phyloP scores from a whole-genome alignment of 2,113 vertebrate genomes.

The Chunga burmeisteri region DNA sequence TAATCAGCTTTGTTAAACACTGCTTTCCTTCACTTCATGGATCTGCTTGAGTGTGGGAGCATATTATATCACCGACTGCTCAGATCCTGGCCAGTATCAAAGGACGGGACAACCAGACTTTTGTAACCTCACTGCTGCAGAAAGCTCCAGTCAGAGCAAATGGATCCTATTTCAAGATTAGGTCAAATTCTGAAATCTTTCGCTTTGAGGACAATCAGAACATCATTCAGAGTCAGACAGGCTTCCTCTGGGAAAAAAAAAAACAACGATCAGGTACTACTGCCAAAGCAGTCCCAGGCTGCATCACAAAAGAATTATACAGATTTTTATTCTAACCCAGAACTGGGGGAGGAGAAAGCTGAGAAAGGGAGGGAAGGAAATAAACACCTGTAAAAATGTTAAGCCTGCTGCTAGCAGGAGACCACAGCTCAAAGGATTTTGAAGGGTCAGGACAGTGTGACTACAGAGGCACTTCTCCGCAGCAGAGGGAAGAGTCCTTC shows the following conservation, averaged over 20 bases:
- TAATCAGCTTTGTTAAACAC: conserved; percentile 4
- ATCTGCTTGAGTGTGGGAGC: background rate
- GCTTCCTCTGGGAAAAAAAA: background rate
- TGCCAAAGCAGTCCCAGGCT: background rate
- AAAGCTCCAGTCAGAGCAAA: background rate
- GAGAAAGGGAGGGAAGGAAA: background rate
- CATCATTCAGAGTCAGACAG: too few relatives aligned
- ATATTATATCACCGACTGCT: background rate
- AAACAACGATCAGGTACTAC: accelerated
- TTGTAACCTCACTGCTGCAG: background rate
- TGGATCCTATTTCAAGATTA: background rate
- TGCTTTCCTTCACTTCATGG: background rate
- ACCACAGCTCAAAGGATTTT: background rate
- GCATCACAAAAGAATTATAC: accelerated
- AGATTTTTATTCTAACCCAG: background rate
- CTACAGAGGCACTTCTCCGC: background rate
- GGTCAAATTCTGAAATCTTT: background rate
- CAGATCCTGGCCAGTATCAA: background rate
- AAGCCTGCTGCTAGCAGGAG: background rate
- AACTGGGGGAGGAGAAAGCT: background rate
- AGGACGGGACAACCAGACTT: background rate
- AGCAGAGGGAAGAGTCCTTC: background rate
- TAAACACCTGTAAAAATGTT: background rate
- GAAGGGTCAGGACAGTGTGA: background rate
- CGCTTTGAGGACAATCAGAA: background rate